phyloP scores from a whole-genome alignment of 2,888 invertebrate genomes.

The Coelogynopora nodosa region DNA sequence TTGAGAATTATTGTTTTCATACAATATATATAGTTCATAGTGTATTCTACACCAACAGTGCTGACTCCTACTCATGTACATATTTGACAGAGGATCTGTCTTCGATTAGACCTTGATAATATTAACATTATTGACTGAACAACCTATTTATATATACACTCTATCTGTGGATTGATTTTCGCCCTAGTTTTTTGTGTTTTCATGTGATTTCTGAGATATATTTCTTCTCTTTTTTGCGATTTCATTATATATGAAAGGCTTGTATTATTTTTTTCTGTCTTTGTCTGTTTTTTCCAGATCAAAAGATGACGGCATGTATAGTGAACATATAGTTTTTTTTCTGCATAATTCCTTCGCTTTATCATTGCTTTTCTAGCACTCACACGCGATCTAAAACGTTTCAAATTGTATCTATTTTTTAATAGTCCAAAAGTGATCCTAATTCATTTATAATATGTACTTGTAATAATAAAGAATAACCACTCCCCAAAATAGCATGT shows the following conservation, averaged over 20 bases:
- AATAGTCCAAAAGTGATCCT: not conserved
- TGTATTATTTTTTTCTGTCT: not conserved
- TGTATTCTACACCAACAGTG: no score
- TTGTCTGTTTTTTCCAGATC: not conserved
- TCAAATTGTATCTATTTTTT: conserved; percentile 1
- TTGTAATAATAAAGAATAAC: no score
- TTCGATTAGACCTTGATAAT: no score
- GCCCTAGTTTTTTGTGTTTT: not conserved
- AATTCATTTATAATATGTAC: no score
- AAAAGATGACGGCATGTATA: not conserved
- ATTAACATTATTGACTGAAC: no score
- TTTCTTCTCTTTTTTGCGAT: not conserved
- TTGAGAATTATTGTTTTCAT: no score
- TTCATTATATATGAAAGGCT: not conserved
- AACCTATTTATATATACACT: not conserved
- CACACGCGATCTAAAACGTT: not conserved
- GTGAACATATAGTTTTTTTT: conserved; percentile 7
- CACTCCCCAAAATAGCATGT: no score
- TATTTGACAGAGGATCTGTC: no score
- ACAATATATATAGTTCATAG: no score
- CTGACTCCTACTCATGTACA: not conserved
- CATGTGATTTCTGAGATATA: not conserved
- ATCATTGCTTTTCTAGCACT: not conserved
- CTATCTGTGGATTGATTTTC: not conserved
- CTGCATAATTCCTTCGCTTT: not conserved